These are phyloP conservation scores for Phyllotreta cruciferae DNA, from an alignment of 2,888 invertebrate species.

Conservation along the genomic window DNA sequence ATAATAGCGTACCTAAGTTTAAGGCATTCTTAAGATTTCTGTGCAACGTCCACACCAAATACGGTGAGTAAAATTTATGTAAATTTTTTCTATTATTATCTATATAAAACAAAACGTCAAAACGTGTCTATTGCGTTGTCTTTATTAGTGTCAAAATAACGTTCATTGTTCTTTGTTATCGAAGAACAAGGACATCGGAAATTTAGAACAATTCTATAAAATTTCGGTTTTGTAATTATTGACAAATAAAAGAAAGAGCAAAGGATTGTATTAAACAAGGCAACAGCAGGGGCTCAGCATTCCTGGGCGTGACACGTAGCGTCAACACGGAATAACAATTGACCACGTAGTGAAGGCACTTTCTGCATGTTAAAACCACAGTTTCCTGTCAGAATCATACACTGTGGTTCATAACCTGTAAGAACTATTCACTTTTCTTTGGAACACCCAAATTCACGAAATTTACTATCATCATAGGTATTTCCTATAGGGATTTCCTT, in stretches of 20 bases:
- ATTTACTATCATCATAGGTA: no score
- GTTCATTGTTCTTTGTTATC: no score
- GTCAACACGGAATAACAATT: conserved; percentile 58
- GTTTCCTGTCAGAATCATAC: conserved; percentile 57
- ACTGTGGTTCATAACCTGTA: conserved; percentile 49
- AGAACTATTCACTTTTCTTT: conserved; percentile 33
- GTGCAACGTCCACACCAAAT: no score
- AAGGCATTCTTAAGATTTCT: no score
- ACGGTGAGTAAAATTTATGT: no score
- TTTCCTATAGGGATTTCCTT: conserved; percentile 3
- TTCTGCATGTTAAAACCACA: conserved; percentile 57
- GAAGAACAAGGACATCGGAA: no score
- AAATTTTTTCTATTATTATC: no score
- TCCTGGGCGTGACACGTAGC: conserved; percentile 58
- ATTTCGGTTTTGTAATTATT: conserved; percentile 9
- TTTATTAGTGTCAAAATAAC: no score
- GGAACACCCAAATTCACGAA: conserved; percentile 39
- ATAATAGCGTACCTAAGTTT: no score
- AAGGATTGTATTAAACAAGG: conserved; percentile 38
- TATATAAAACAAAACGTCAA: no score
- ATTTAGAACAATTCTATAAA: conserved; percentile 20
- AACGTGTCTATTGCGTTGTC: no score
- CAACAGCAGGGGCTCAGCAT: conserved; percentile 46
- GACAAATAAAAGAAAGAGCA: conserved; percentile 15
- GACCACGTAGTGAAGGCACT: conserved; percentile 56